Evolutionary conservation across 2,888 invertebrate species (phyloP).

Genomic region (Eupithecia inturbata): DNA sequence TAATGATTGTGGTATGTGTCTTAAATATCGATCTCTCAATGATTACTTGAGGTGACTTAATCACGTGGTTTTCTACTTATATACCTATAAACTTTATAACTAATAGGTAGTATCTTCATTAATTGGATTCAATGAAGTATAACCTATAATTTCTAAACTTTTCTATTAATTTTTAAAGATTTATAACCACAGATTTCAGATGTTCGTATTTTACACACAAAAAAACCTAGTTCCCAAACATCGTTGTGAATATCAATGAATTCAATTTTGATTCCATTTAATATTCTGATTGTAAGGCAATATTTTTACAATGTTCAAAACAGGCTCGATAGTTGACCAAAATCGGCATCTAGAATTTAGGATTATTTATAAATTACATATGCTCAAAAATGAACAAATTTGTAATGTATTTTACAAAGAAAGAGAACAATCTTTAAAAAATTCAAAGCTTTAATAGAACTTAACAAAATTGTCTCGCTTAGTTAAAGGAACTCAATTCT

Average conservation of each 20-base stretch:
- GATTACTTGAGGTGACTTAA: not conserved
- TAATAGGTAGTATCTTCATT: too few species aligned
- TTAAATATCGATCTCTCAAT: not conserved
- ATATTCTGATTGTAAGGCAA: not conserved
- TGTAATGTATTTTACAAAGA: slow-evolving; percentile 35
- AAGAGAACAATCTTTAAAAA: slow-evolving; percentile 34
- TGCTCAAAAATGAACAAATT: slow-evolving; percentile 5
- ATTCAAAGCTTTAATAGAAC: slow-evolving; percentile 43
- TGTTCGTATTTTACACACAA: too few species aligned
- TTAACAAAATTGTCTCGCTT: slow-evolving; percentile 42
- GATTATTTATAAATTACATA: not conserved
- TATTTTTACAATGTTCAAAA: not conserved
- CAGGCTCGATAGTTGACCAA: not conserved
- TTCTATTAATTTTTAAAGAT: too few species aligned
- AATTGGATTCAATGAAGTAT: too few species aligned
- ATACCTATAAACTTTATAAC: too few species aligned
- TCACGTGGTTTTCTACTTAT: too few species aligned
- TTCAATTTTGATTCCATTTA: not conserved
- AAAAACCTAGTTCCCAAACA: too few species aligned
- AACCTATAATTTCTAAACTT: too few species aligned
- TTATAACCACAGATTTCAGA: too few species aligned
- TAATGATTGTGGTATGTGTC: not conserved
- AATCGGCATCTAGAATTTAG: not conserved
- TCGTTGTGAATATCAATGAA: too few species aligned
- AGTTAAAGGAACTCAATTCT: slow-evolving; percentile 38